These are phyloP conservation scores for Poecilobothrus nobilitatus DNA, from an alignment of 2,888 invertebrate species.

Conservation along the genomic window DNA sequence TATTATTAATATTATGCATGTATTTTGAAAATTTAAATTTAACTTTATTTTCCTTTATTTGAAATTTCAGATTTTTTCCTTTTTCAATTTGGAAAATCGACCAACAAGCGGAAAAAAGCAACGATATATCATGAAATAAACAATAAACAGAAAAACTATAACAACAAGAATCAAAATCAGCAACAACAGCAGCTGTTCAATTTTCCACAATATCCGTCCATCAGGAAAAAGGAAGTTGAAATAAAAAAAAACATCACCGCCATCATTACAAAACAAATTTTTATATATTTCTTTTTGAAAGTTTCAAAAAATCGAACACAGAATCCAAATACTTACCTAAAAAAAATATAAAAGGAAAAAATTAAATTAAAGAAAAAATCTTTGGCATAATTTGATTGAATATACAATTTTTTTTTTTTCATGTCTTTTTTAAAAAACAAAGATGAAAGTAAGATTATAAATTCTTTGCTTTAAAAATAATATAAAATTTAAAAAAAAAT, in stretches of 20 bases:
- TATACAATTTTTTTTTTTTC: background rate
- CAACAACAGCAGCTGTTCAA: background rate
- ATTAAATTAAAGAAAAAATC: background rate
- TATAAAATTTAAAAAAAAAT: too few relatives aligned
- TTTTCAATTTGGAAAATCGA: background rate
- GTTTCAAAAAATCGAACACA: background rate
- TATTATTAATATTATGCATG: background rate
- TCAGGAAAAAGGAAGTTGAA: background rate
- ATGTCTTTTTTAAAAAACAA: too few relatives aligned
- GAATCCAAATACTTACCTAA: background rate
- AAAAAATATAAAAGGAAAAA: too few relatives aligned
- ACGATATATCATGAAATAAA: background rate
- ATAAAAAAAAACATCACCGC: background rate
- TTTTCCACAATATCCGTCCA: constrained; percentile 6
- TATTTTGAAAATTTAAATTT: background rate
- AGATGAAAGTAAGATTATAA: too few relatives aligned
- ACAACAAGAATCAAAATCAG: background rate
- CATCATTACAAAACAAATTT: background rate
- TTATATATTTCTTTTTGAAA: background rate
- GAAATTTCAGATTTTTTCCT: background rate
- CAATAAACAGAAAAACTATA: background rate
- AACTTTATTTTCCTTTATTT: background rate
- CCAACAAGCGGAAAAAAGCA: background rate
- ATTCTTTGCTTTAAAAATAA: too few relatives aligned
- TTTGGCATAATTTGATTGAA: constrained; percentile 6